phyloP scores from a whole-genome alignment of 2,113 vertebrate genomes.

The Rostratula benghalensis region DNA sequence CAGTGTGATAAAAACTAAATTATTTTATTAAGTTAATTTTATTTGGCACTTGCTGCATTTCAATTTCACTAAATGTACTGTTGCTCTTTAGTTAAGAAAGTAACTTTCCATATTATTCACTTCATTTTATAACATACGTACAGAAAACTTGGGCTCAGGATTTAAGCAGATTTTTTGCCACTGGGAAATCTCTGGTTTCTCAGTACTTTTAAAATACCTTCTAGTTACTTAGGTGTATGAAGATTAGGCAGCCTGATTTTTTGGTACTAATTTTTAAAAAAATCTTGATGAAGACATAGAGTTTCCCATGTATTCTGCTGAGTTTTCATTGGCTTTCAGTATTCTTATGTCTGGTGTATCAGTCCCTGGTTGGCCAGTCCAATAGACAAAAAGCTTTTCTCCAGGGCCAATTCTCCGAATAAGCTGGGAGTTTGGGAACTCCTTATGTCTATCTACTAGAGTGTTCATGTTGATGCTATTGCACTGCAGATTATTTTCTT shows the following conservation, averaged over 20 bases:
- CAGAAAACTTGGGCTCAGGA: background rate
- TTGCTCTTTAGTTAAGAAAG: background rate
- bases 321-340: background rate
- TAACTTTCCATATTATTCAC: background rate
- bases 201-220: background rate
- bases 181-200: background rate
- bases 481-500: background rate
- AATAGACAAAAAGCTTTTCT: background rate
- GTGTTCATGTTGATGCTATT: background rate
- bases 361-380: background rate
- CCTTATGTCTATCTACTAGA: background rate
- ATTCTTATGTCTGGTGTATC: background rate
- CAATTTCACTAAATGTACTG: background rate
- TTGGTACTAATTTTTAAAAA: background rate
- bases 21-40: background rate
- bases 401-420: background rate
- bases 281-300: fast-evolving
- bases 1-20: background rate
- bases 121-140: too few species aligned
- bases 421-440: background rate
- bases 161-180: background rate
- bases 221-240: background rate
- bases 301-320: background rate
- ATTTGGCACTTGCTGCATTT: background rate
- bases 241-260: background rate